Evolutionary conservation across 2,888 invertebrate species (phyloP), one percentile per base, ranked within the genome.

Genomic region (Troilus luridus): DNA sequence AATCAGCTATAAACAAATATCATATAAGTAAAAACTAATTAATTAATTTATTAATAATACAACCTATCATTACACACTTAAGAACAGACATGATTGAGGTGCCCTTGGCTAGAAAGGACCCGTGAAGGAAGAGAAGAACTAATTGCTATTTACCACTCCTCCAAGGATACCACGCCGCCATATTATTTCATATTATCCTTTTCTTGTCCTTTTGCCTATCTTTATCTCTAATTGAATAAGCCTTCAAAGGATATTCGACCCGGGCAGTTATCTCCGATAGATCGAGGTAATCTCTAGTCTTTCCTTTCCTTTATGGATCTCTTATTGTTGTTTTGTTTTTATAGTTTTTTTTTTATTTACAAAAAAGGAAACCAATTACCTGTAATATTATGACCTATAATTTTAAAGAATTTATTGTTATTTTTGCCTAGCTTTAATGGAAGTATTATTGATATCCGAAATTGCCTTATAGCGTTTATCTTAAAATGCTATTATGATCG

Each of bases 211-310:
- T 77, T 77, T 77, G 72, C 72, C 27, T 77, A 77, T 77, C 72
- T 41, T 77, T 77, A 41, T 24, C 72, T 41, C 10, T 77, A 77
- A 77, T 77, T 77, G 72, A 77, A 77, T 77, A 77, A 77, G 27
- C 72, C 72, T 77, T 77, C 72, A 14, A 77, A 41, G 72, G 72
- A 77, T 77, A 77, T 77, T 77, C 27, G 27, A 77, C 41, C 21
- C 72, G 17, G 67, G 14, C 10, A n/a, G 64, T 64, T n/a, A 64
- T 64, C 64, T 9, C 6, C 10, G n/a, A 64, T 64, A 64, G 64
- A n/a, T n/a, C 67, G 14, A 27, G 67, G 24, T 67, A 67, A 77
- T 77, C 41, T 24, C 41, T 14, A 77, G 21, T 41, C 72, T 11
- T 77, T 77, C 27, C 0, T 77, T 77, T 77, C 41, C 72, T 77